Evolutionary conservation across 37 sponge, comb jelly and placozoan genomes (phyloP).

Genomic region (Axinella damicornis): DNA sequence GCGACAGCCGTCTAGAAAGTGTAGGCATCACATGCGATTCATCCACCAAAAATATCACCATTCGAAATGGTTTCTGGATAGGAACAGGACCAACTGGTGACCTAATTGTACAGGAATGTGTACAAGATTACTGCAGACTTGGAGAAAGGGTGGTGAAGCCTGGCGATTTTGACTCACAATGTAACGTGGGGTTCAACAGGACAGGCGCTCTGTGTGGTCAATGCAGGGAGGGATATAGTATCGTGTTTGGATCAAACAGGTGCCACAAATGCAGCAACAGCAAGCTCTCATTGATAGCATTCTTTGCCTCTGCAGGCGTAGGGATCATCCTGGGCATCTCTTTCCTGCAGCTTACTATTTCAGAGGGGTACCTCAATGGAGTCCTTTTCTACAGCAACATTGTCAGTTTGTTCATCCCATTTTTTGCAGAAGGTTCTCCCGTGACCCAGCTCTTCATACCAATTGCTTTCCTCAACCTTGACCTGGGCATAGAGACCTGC

Average conservation of each 20-base stretch:
- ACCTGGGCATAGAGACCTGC: conserved; percentile 42
- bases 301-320: conserved; percentile 40
- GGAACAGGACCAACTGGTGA: conserved; percentile 26
- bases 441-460: not conserved
- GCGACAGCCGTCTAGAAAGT: not conserved
- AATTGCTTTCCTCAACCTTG: conserved; percentile 35
- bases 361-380: conserved; percentile 53
- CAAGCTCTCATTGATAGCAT: not conserved
- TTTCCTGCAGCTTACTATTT: conserved; percentile 30
- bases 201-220: conserved; percentile 50
- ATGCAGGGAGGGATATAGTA: conserved; percentile 42
- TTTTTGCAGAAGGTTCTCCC: not conserved
- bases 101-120: not conserved
- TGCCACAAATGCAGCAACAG: conserved; percentile 44
- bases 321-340: conserved; percentile 7
- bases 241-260: conserved; percentile 42
- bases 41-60: not conserved
- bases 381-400: conserved; percentile 57
- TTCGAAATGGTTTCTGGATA: conserved; percentile 34
- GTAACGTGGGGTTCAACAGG: conserved; percentile 18
- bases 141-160: not conserved
- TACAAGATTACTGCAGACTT: conserved; percentile 23
- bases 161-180: conserved; percentile 28
- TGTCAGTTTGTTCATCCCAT: conserved; percentile 13
- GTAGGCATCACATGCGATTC: not conserved